phyloP scores from a whole-genome alignment of 2,888 invertebrate species.

The Diploptera punctata region DNA sequence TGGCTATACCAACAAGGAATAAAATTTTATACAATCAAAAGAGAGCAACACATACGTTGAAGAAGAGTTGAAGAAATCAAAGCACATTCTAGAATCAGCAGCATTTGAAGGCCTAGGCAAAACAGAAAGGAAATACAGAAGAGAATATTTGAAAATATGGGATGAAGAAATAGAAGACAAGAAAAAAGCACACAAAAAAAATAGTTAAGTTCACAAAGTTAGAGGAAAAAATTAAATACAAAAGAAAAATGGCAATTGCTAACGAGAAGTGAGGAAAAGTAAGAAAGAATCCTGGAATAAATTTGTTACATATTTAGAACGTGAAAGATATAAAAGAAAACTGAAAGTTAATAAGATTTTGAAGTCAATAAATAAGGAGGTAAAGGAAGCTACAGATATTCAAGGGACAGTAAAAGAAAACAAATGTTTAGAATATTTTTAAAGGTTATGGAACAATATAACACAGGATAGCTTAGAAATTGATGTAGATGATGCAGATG shows the following conservation, averaged over 20 bases:
- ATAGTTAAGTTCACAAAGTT: background rate
- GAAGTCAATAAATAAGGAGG: background rate
- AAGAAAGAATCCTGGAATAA: background rate
- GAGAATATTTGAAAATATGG: too few relatives aligned
- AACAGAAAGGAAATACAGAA: too few relatives aligned
- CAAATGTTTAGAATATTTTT: background rate
- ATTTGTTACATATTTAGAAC: background rate
- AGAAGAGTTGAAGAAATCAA: too few relatives aligned
- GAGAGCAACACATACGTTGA: background rate
- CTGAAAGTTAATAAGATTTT: background rate
- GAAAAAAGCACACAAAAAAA: background rate
- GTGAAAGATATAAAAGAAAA: background rate
- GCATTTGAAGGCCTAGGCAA: too few relatives aligned
- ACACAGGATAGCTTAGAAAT: too few relatives aligned
- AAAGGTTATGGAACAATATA: background rate
- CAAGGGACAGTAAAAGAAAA: background rate
- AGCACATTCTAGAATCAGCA: too few relatives aligned
- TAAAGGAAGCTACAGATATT: background rate
- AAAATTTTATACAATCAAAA: too few relatives aligned
- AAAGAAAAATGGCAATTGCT: background rate
- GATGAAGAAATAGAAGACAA: background rate
- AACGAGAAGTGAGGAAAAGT: background rate
- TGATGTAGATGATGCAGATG: too few relatives aligned
- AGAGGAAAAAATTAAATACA: background rate
- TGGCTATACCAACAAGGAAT: too few relatives aligned